These are phyloP conservation scores for Cyanoramphus novaezelandiae DNA, from an alignment of 2,113 vertebrate genomes.

Conservation along the genomic window DNA sequence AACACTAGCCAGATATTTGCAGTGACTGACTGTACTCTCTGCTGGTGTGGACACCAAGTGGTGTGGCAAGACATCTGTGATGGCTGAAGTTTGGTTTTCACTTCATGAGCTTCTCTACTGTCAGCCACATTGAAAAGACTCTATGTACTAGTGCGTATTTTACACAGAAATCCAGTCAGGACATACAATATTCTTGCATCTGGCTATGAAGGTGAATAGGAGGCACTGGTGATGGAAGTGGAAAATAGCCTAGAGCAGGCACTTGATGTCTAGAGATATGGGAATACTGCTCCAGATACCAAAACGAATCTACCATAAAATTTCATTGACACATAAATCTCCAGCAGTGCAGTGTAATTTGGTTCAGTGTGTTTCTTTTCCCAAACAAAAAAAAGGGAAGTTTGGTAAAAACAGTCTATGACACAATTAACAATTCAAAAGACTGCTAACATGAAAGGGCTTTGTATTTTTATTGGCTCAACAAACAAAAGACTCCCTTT, in stretches of 20 bases:
- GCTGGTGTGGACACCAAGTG: not conserved
- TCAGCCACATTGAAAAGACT: not conserved
- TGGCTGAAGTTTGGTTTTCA: not conserved
- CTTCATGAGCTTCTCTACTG: not conserved
- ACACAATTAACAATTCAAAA: not conserved
- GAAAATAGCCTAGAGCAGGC: not conserved
- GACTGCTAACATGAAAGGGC: not conserved
- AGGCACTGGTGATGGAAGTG: not conserved
- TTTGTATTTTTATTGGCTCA: not conserved
- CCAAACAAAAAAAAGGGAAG: not conserved
- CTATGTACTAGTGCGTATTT: not conserved
- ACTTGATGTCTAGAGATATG: not conserved
- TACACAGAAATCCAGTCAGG: not conserved
- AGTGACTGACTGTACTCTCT: not conserved
- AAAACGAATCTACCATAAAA: not conserved
- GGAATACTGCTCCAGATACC: not conserved
- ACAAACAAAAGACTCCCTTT: not conserved
- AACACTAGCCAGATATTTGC: not conserved
- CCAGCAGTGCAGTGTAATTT: not conserved
- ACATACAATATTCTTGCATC: not conserved
- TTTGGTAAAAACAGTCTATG: not conserved
- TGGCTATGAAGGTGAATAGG: not conserved
- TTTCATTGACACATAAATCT: not conserved
- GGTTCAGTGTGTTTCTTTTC: not conserved
- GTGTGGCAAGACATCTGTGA: not conserved